Percentiles rank a stretch among this genome's conserved stretches.
Conservation (phyloP, 2,888 invertebrate genomes). For the Pheosia gnoma region DNA sequence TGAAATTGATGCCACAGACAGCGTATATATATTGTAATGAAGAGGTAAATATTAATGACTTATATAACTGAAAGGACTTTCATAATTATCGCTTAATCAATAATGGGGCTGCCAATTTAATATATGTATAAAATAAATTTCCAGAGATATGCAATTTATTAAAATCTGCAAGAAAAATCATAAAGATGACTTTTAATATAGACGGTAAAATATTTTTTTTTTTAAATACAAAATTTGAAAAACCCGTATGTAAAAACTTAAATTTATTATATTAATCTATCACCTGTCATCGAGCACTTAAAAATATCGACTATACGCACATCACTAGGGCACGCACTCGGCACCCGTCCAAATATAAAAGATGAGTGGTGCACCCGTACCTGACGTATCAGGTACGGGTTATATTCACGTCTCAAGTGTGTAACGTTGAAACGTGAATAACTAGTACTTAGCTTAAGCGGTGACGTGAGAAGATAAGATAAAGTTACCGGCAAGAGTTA, state of each 20-base stretch:
- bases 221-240: too few relatives aligned
- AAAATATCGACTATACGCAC: slow-evolving; percentile 3
- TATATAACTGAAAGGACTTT: background rate
- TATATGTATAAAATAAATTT: too few relatives aligned
- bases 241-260: background rate
- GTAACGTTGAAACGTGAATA: background rate
- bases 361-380: background rate
- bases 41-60: background rate
- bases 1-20: background rate
- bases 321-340: slow-evolving; percentile 7
- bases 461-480: slow-evolving; percentile 1
- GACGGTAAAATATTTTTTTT: too few relatives aligned
- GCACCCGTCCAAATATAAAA: slow-evolving; percentile 5
- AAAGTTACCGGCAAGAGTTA: background rate
- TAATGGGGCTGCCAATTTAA: too few relatives aligned
- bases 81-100: too few relatives aligned
- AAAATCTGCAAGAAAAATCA: too few relatives aligned
- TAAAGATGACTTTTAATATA: too few relatives aligned
- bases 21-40: background rate
- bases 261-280: background rate
- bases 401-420: too few relatives aligned
- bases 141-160: too few relatives aligned
- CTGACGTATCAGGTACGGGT: too few relatives aligned
- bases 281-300: background rate
- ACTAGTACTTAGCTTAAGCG: background rate